Base-by-base conservation (phyloP, 2,888 invertebrate species). In the Epistrophe grossulariae region DNA sequence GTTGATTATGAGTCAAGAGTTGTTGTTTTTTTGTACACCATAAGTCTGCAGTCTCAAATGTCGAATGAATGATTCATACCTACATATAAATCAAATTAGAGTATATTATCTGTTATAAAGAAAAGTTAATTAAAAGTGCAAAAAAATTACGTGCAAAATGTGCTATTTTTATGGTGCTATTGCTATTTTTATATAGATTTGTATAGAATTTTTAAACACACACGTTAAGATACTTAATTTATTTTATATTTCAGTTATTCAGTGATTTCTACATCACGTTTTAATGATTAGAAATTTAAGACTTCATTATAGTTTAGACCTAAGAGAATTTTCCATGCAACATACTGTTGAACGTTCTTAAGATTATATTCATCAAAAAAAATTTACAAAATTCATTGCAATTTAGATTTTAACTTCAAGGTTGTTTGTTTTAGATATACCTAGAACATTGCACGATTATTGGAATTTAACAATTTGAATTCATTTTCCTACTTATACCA, bases 251-350 rank as follows among this genome's bases (percentile, higher is more conserved):
- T 4, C 17, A 11, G 11, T 35, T 19, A 43, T 43, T n/a, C 15
- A 64, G 28, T 64, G 62, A 64, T 43, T 64, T 64, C n/a, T 24
- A 45, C 43, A 64, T 64, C 62, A 64, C 62, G 62, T 64, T 64
- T 64, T 28, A 43, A 28, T 64, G 62, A 64, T 64, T 64, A 40
- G 24, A 43, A 40, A 64, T 64, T 43, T 59, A 17, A 59, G 59
- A 38, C 35, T 38, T 38, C 2, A 59, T 59, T 59, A 40, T 6
- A 24, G 24, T 24, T 24, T 24, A 24, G 24, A 24, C 11, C 19
- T 13, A 2, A 24, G 24, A 59, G 17, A 19, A 11, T 50, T 24
- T 24, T 40, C 4, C 24, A 8, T 24, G 8, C 55, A 60, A 19
- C 19, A 31, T 17, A n/a, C 31, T 59, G 9, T 31, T 59, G 13